phyloP scores from a whole-genome alignment of 2,113 vertebrate species.

The Engraulis encrasicolus region DNA sequence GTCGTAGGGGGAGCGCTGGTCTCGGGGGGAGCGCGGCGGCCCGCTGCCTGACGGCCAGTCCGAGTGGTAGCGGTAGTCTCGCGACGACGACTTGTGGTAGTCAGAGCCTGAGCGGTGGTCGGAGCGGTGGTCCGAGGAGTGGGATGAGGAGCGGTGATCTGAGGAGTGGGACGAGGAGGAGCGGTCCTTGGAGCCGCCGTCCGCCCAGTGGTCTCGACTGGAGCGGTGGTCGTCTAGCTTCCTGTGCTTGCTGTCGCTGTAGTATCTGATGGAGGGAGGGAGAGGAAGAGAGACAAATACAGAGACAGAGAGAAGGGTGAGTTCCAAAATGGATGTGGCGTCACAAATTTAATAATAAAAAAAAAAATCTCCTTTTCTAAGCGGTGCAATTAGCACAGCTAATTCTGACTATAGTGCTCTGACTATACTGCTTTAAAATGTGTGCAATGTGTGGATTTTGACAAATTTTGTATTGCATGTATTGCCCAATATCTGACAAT shows the following conservation, averaged over 20 bases:
- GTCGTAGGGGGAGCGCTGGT: conserved; percentile 91
- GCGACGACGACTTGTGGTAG: conserved; percentile 84
- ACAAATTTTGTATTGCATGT: too few species aligned
- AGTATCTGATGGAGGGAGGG: conserved; percentile 77
- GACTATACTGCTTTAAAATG: too few species aligned
- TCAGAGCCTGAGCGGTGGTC: conserved; percentile 81
- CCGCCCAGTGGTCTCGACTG: conserved; percentile 87
- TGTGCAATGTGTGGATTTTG: too few species aligned
- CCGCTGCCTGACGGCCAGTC: conserved; percentile 93
- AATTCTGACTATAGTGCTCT: too few species aligned
- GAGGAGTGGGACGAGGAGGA: conserved; percentile 77
- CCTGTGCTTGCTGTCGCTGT: conserved; percentile 90
- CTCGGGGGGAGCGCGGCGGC: conserved; percentile 87
- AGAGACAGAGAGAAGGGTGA: too few species aligned
- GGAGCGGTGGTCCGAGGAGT: conserved; percentile 85
- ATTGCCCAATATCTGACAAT: too few species aligned
- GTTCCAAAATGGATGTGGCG: neutral
- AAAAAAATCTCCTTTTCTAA: too few species aligned
- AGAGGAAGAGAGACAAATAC: too few species aligned
- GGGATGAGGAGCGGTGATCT: conserved; percentile 82
- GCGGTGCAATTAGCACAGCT: neutral
- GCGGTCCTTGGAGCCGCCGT: conserved; percentile 86
- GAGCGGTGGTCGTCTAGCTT: conserved; percentile 90
- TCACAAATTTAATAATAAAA: conserved; percentile 5
- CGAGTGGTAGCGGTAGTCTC: conserved; percentile 92